Evolutionary conservation across 1,140 invertebrate species (phyloP).

Genomic region (Druon quercuslanigerum): DNA sequence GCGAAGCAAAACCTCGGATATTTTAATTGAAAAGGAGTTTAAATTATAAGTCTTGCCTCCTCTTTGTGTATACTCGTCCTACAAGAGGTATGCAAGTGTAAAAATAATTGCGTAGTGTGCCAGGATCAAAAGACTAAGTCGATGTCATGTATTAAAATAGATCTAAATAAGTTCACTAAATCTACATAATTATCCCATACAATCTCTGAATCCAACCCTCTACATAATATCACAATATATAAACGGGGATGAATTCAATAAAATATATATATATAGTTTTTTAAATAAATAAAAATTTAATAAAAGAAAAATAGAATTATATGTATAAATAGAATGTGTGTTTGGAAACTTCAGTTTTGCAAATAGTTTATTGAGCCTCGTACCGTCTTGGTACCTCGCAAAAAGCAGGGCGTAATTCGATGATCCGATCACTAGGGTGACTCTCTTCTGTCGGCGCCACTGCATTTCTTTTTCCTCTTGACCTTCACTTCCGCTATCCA

Average conservation of each 20-base stretch:
- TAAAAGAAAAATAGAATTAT: slow-evolving; percentile 23
- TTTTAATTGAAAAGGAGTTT: too few species aligned
- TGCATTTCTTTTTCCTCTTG: slow-evolving; percentile 65
- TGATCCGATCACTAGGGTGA: slow-evolving; percentile 74
- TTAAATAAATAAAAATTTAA: not conserved
- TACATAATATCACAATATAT: too few species aligned
- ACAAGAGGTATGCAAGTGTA: not conserved
- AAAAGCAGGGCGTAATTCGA: slow-evolving; percentile 72
- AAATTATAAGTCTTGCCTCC: too few species aligned
- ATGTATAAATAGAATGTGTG: too few species aligned
- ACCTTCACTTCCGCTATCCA: not conserved
- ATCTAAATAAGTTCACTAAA: not conserved
- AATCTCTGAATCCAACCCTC: too few species aligned
- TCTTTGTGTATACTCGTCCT: too few species aligned
- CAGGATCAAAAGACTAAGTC: not conserved
- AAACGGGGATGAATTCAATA: too few species aligned
- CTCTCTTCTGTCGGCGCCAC: slow-evolving; percentile 71
- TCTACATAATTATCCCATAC: not conserved
- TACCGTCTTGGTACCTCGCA: slow-evolving; percentile 74
- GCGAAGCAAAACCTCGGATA: too few species aligned
- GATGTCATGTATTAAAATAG: not conserved
- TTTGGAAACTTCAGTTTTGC: not conserved
- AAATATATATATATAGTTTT: too few species aligned
- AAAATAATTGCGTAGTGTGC: not conserved
- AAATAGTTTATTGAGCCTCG: slow-evolving; percentile 51